Evolutionary conservation across 2,888 invertebrate species (phyloP), one percentile per base, ranked within the genome.

Genomic region (Therioaphis trifolii): DNA sequence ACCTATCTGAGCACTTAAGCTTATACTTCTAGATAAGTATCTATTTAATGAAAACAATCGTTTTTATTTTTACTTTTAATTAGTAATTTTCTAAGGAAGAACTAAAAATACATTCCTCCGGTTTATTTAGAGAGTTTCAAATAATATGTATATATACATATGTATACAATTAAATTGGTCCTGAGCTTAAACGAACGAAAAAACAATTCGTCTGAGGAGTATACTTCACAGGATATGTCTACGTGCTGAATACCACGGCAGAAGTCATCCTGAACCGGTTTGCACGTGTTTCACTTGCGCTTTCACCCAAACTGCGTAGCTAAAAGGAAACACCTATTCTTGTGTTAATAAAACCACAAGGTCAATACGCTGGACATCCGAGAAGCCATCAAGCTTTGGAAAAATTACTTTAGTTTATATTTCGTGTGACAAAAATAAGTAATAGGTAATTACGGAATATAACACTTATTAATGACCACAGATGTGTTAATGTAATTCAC

Each of bases 261-360:
- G 49, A 29, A 72, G 82, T 74, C 82, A 82, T 82, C 74, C 82
- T 82, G 82, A 63, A 82, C 82, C 63, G 82, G 74, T 82, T 82
- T 52, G 29, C 61, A 61, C 49, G 49, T 63, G 49, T 63, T 72
- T 71, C 63, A 82, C 82, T 82, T 74, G 40, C 72, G 35, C 82
- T 82, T 82, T 82, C 82, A 82, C 82, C 49, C 40, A 40, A 82
- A 72, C 63, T 40, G 27, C n/a, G 72, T 4, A 49, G 61, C 35
- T 12, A 80, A 79, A 55, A 71, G 43, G 69, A 79, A 80, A 61
- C 69, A 71, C 71, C 71, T 72, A 80, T 21, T 71, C 21, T 71
- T 61, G 58, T 15, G 71, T 61, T 61, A 46, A 21, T 61, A 71
- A 77, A 77, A 55, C 55, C 55, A 40, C 82, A 82, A 82, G 82